Percentiles rank a stretch among this genome's conserved stretches.
phyloP scores from a whole-genome alignment of 2,113 vertebrate species.

The Scolopax mira region DNA sequence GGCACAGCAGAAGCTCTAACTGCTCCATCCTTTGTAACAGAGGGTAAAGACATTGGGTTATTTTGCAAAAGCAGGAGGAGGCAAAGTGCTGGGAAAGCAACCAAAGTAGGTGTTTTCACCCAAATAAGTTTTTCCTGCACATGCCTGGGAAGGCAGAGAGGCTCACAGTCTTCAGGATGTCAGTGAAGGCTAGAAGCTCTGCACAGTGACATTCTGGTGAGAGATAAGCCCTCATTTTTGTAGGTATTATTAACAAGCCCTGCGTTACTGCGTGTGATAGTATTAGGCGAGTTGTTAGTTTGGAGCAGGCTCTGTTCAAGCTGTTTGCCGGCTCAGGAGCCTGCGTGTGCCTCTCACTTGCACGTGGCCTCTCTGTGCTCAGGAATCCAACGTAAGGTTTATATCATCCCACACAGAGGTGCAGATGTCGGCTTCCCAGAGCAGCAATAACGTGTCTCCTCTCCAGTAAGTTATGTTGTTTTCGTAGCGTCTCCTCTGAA shows the following conservation, averaged over 20 bases:
- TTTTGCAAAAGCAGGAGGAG: neutral
- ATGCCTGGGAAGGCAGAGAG: neutral
- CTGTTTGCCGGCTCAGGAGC: neutral
- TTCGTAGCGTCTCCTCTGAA: conserved; percentile 46
- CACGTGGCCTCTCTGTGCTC: conserved; percentile 48
- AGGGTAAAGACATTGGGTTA: accelerated
- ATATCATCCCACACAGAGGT: conserved; percentile 61
- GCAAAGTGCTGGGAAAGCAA: neutral
- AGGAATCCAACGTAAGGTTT: conserved; percentile 63
- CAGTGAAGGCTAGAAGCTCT: neutral
- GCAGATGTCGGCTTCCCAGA: conserved; percentile 63
- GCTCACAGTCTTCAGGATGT: neutral
- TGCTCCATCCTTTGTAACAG: neutral
- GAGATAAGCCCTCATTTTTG: neutral
- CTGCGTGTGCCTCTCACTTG: neutral
- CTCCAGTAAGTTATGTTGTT: conserved; percentile 57
- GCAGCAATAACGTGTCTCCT: conserved; percentile 62
- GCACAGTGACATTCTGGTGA: neutral
- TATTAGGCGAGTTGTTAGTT: neutral
- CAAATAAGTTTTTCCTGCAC: neutral
- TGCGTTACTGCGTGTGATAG: neutral
- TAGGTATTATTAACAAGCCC: neutral
- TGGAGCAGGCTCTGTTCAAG: neutral
- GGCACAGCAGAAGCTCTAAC: neutral
- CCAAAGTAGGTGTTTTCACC: neutral